Evolutionary conservation across 2,113 vertebrate genomes (phyloP).

Genomic region (Montifringilla adamsi): DNA sequence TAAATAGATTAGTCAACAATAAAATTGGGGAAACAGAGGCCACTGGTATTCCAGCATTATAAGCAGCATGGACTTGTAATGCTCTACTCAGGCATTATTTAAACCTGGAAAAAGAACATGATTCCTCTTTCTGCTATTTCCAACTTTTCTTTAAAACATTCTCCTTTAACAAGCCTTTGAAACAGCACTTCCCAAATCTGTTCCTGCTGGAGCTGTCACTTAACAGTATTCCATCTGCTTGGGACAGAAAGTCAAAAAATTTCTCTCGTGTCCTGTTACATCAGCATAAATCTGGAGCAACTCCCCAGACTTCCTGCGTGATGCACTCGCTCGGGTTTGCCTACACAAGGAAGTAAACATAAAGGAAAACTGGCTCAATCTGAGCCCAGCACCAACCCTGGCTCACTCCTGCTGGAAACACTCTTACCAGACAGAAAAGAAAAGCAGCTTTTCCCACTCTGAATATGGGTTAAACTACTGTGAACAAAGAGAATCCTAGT

Average conservation of each 20-base stretch:
- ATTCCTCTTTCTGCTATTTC: background rate
- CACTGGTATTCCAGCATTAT: background rate
- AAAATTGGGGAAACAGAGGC: background rate
- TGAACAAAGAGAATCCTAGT: background rate
- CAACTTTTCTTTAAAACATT: background rate
- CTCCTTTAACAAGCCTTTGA: background rate
- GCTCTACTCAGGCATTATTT: background rate
- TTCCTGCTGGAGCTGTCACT: background rate
- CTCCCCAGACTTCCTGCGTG: conserved; percentile 13
- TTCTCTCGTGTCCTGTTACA: background rate
- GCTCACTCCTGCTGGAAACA: background rate
- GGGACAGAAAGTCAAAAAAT: background rate
- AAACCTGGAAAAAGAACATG: background rate
- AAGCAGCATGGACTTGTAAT: background rate
- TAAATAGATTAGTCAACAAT: background rate
- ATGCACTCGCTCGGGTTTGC: background rate
- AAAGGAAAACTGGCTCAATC: background rate
- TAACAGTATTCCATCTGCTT: background rate
- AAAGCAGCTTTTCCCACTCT: background rate
- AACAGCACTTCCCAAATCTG: background rate
- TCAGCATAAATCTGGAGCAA: background rate
- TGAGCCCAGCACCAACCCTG: background rate
- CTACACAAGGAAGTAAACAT: background rate
- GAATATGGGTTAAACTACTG: background rate
- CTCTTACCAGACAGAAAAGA: background rate